phyloP scores from a whole-genome alignment of 2,113 vertebrate species.

The Phrynosoma platyrhinos region DNA sequence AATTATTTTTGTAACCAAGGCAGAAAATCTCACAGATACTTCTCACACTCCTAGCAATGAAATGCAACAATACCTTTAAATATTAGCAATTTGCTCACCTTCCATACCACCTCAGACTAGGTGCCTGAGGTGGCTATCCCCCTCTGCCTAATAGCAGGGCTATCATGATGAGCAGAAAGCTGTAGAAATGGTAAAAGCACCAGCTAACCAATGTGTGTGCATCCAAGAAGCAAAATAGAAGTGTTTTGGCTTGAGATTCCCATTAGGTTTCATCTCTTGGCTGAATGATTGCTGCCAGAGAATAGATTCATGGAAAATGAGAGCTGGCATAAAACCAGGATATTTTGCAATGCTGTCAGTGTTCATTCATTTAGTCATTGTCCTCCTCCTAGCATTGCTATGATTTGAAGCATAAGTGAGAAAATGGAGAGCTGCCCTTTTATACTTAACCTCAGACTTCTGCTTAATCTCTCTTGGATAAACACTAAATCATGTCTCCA shows the following conservation, averaged over 20 bases:
- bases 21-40: background rate
- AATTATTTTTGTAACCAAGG: background rate
- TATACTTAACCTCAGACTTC: background rate
- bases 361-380: conserved; percentile 59
- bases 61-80: background rate
- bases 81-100: background rate
- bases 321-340: conserved; percentile 60
- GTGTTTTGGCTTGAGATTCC: conserved; percentile 48
- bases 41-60: background rate
- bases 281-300: conserved; percentile 55
- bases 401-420: conserved; percentile 41
- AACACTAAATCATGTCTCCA: conserved; percentile 9
- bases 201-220: conserved; percentile 31
- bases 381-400: conserved; percentile 41
- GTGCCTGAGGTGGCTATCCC: background rate
- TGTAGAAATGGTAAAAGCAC: conserved; percentile 29
- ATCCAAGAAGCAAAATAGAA: conserved; percentile 49
- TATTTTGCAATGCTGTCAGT: conserved; percentile 57
- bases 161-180: background rate
- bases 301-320: conserved; percentile 61
- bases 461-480: conserved; percentile 13
- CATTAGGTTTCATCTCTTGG: conserved; percentile 62
- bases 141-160: background rate
- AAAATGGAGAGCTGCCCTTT: conserved; percentile 36
- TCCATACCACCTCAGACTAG: background rate